Evolutionary conservation across 2,888 invertebrate species (phyloP), one percentile per base, ranked within the genome.

Genomic region (Xestoiulus laeticollis): DNA sequence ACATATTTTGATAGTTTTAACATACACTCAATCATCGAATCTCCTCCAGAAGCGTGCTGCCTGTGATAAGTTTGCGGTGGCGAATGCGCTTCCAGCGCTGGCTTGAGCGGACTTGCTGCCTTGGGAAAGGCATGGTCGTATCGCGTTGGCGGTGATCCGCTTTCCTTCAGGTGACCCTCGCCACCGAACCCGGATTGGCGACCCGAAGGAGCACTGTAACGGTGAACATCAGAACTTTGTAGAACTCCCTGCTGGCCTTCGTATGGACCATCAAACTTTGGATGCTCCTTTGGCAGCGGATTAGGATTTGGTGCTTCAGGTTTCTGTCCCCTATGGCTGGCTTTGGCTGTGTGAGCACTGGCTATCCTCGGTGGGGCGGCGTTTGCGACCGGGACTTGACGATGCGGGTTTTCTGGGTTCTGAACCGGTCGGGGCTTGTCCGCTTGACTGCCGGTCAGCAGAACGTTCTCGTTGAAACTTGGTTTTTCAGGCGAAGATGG

Each of bases 91-190:
- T 78, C 78, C 78, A 26, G 30, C 78, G 14, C 78, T 1, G 78
- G 26, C 78, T 78, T 78, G 26, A 30, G 30, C 12, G 78, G 8
- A 78, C 78, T 78, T 78, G 30, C 78, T 26, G 30, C 30, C 30
- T 78, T 78, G 14, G 78, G 78, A 30, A 26, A 78, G 78, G 78
- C 78, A 30, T 78, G 78, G 78, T 78, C 78, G 78, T 78, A 78
- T 6, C 30, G 78, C 30, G 78, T 78, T 26, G 78, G 78, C 78
- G 30, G 78, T 2, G 78, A 0, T 1, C 26, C 30, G 78, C 26
- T 22, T 1, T 78, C 78, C 14, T 30, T 78, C 1, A 1, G 78
- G 26, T 78, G 78, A 2, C 78, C 78, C 1, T 68, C 68, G 22
- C 68, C 68, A 6, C 68, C 22, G 22, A 68, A 68, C 68, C 8